Percentiles rank a stretch among this genome's conserved stretches.
Conservation (phyloP, 1,140 invertebrate species). For the Leptopilina boulardi region DNA sequence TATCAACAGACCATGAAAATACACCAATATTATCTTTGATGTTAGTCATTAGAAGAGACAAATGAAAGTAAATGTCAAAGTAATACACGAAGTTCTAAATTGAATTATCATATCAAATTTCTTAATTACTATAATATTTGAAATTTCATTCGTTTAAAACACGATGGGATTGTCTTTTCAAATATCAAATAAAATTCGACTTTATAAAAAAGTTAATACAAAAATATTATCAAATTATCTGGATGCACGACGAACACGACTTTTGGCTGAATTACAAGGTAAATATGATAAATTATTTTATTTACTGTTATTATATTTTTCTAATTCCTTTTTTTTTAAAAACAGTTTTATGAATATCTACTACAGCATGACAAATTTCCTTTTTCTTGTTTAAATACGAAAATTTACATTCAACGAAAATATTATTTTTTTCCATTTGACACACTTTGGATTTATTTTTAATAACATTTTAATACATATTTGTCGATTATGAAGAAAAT, state of each 20-base stretch:
- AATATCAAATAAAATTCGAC: background rate
- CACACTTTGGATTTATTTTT: background rate
- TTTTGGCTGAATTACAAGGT: background rate
- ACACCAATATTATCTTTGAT: background rate
- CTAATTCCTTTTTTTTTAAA: background rate
- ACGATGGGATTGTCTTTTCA: conserved; percentile 7
- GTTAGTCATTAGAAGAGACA: background rate
- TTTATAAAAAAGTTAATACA: background rate
- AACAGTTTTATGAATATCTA: background rate
- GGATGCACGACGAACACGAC: background rate
- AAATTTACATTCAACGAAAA: background rate
- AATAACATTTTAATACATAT: too few relatives aligned
- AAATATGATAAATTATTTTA: background rate
- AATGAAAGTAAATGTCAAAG: background rate
- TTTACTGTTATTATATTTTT: background rate
- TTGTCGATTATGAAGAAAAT: background rate
- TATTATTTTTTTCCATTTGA: background rate
- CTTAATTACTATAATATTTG: background rate
- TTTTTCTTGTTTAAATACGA: background rate
- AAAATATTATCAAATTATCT: background rate
- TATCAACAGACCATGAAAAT: background rate
- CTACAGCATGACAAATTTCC: background rate
- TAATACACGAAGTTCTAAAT: background rate
- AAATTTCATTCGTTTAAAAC: background rate
- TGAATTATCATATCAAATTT: conserved; percentile 12